Evolutionary conservation across 2,113 vertebrate genomes (phyloP), one percentile per base, ranked within the genome.

Genomic region (Pteropus alecto): DNA sequence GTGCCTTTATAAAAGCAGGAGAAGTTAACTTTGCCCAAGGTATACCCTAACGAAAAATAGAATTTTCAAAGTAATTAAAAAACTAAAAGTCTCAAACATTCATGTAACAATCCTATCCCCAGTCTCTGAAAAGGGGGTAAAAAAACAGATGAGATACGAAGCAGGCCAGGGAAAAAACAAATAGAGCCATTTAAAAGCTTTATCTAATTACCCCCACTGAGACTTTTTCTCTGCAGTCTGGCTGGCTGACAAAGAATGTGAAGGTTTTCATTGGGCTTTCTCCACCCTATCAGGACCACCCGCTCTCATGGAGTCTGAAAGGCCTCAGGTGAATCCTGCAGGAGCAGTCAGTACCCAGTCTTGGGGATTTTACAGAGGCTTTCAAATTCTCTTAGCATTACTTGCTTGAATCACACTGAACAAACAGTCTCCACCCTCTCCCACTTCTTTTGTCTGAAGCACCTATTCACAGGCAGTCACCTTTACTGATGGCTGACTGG

Each of bases 391-490:
- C 97, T 96, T 51, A 95, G 98, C 98, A 97, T 98, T 97, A 98
- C 98, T 97, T 94, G 97, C 98, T 98, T 98, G 99, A 99, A 98
- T 98, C 98, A 98, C 97, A 97, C 98, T 98, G 98, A 99, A 98
- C 98, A 99, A 99, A 99, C 98, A 99, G 97, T 98, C 98, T 98
- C 99, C 99, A 99, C 99, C 99, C 99, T 98, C 97, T 97, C 98
- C 98, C 98, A 96, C 85, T 97, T 98, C 98, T 99, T 99, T 99
- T 99, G 98, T 99, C 97, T 97, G 97, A 98, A 97, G 98, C 96
- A 98, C 97, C 98, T 98, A 98, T 98, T 99, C 98, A 99, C 95
- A 96, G 95, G 94, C 97, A 98, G 89, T 98, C 97, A 98, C 98
- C 98, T 98, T 98, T 98, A 98, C 83, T 96, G 98, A 98, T 95